phyloP scores from a whole-genome alignment of 2,113 vertebrate genomes.

The Daboia siamensis region DNA sequence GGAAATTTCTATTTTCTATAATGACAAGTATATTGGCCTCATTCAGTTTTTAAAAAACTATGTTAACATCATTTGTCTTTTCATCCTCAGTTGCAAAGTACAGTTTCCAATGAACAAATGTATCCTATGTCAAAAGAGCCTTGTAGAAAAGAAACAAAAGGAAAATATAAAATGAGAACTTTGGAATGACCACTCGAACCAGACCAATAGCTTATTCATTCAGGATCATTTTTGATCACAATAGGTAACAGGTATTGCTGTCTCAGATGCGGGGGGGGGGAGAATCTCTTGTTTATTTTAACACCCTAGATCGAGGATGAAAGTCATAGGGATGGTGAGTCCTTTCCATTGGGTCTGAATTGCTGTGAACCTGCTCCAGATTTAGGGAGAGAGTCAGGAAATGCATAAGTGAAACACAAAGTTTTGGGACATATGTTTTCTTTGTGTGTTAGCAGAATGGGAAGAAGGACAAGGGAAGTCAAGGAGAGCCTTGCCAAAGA shows the following conservation, averaged over 20 bases:
- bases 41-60: conserved; percentile 66
- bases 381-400: background rate
- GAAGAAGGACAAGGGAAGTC: no score
- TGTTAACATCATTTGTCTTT: conserved; percentile 62
- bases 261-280: background rate
- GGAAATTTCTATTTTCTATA: conserved; percentile 71
- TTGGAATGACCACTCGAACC: background rate
- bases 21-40: conserved; percentile 68
- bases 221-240: background rate
- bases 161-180: background rate
- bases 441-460: background rate
- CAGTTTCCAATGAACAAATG: conserved; percentile 52
- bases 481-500: background rate
- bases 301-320: background rate
- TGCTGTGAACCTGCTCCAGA: background rate
- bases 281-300: background rate
- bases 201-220: conserved; percentile 14
- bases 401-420: background rate
- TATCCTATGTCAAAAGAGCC: conserved; percentile 29
- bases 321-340: background rate
- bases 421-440: background rate
- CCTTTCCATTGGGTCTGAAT: background rate
- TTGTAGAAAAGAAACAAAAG: background rate
- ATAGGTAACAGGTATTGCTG: background rate
- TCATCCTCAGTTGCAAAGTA: conserved; percentile 48